Base-by-base conservation (phyloP, 2,888 invertebrate genomes). In the Tetramorium bicarinatum region DNA sequence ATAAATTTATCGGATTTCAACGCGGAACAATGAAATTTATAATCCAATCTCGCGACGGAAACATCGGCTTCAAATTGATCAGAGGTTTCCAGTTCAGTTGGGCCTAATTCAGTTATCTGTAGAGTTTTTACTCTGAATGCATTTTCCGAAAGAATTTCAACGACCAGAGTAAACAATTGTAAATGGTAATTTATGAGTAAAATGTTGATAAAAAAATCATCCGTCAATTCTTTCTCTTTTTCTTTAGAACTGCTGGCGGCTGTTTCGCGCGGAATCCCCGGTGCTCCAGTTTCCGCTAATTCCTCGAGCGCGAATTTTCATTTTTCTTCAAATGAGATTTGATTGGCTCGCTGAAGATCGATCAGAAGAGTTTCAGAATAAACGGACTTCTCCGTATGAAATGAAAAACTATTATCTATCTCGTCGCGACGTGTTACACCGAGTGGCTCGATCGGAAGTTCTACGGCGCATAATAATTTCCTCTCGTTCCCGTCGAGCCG, bases 401-500 rank as follows among this genome's bases (percentile, higher is more conserved):
- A 64, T 25, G 38, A 52, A 41, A 41, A 75, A 75, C 34, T 34
- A 49, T 47, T 34, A 62, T 62, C 29, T 64, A 49, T 38, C 25
- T 38, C 21, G 75, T n/a, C 62, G 49, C 25, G 75, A 52, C 62
- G 49, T 15, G 25, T 64, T 62, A 38, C 21, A 21, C 11, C 66
- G 66, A 67, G 29, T 18, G 29, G 29, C 62, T 34, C 2, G 49
- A 76, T 76, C 75, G 75, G 75, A 76, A 62, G 62, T 76, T 67
- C 38, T 15, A 64, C 62, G 38, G 38, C 21, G 76, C 64, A 52
- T 64, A 76, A 76, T 76, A 64, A 64, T 76, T 76, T 41, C 38
- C 62, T 76, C 64, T 21, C 21, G 62, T 62, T 62, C 62, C 21
- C n/a, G 21, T 64, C 64, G 62, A 25, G 52, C 18, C 64, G 7